phyloP scores from a whole-genome alignment of 2,888 invertebrate species.

The Ichneumoninae sp. region DNA sequence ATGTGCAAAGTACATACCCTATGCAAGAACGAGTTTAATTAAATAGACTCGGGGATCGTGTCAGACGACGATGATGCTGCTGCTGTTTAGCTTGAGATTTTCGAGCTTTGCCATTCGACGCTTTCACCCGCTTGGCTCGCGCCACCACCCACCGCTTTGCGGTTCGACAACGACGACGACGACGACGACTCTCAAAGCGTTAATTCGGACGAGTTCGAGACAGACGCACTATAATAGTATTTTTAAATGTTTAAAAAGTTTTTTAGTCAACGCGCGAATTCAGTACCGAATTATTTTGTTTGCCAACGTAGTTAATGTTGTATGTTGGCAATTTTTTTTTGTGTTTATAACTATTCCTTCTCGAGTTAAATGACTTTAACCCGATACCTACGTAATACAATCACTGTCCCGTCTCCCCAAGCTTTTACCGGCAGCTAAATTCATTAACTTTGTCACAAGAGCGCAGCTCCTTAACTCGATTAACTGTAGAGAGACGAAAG shows the following conservation, averaged over 20 bases:
- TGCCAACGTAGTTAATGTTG: background rate
- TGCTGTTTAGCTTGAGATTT: slow-evolving; percentile 47
- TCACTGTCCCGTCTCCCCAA: background rate
- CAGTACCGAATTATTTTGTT: no score
- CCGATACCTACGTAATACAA: background rate
- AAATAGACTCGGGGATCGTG: slow-evolving; percentile 37
- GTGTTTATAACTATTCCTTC: no score
- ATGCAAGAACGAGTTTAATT: slow-evolving; percentile 53
- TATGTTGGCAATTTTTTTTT: background rate
- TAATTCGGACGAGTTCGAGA: slow-evolving; percentile 46
- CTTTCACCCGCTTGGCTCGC: slow-evolving; percentile 15
- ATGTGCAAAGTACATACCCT: slow-evolving; percentile 3
- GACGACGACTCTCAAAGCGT: slow-evolving; percentile 32
- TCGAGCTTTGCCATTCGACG: slow-evolving; percentile 53
- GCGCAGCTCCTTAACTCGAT: slow-evolving; percentile 25
- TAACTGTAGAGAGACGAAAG: background rate
- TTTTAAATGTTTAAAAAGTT: slow-evolving; percentile 1
- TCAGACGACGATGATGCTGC: slow-evolving; percentile 46
- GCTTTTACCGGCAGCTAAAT: background rate
- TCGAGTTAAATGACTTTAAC: background rate
- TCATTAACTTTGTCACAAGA: slow-evolving; percentile 1
- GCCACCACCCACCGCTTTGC: slow-evolving; percentile 30
- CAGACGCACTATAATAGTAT: slow-evolving; percentile 61
- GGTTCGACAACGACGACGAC: slow-evolving; percentile 48
- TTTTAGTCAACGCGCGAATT: no score